These are phyloP conservation scores for Psittacula derbiana DNA, from an alignment of 2,797 vertebrate species.

Conservation along the genomic window DNA sequence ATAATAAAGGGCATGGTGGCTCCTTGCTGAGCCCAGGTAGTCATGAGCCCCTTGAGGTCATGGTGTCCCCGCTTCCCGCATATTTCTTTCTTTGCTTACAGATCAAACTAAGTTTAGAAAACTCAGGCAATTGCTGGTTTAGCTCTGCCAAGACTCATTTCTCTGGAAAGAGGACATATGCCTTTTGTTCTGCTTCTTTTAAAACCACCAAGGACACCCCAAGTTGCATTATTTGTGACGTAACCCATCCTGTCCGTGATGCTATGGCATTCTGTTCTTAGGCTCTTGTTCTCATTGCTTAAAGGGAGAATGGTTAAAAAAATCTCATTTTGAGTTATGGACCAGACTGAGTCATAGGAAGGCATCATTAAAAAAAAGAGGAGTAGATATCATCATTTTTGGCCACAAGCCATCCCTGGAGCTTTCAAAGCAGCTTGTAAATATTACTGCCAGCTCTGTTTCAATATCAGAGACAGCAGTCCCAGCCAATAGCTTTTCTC, in stretches of 20 bases:
- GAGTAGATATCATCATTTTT: slow-evolving; percentile 62
- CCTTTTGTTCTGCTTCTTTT: slow-evolving; percentile 46
- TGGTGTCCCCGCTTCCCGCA: not conserved
- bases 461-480: slow-evolving; percentile 36
- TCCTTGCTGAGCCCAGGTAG: slow-evolving; percentile 51
- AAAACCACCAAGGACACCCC: slow-evolving; percentile 57
- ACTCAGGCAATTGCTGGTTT: not conserved
- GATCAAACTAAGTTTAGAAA: slow-evolving; percentile 63
- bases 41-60: slow-evolving; percentile 43
- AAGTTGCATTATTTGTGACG: slow-evolving; percentile 29
- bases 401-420: slow-evolving; percentile 58
- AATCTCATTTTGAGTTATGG: slow-evolving; percentile 58
- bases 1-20: slow-evolving; percentile 1
- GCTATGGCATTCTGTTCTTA: slow-evolving; percentile 48
- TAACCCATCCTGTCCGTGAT: slow-evolving; percentile 1
- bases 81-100: slow-evolving; percentile 50
- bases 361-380: slow-evolving; percentile 47
- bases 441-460: slow-evolving; percentile 47
- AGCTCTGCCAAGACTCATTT: slow-evolving; percentile 32
- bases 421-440: slow-evolving; percentile 61
- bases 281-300: slow-evolving; percentile 40
- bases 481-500: slow-evolving; percentile 15
- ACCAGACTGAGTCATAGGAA: slow-evolving; percentile 61
- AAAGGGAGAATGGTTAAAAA: slow-evolving; percentile 22
- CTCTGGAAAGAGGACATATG: not conserved